Evolutionary conservation across 2,888 invertebrate genomes (phyloP), one percentile per base, ranked within the genome.

Genomic region (Junonia oenone): DNA sequence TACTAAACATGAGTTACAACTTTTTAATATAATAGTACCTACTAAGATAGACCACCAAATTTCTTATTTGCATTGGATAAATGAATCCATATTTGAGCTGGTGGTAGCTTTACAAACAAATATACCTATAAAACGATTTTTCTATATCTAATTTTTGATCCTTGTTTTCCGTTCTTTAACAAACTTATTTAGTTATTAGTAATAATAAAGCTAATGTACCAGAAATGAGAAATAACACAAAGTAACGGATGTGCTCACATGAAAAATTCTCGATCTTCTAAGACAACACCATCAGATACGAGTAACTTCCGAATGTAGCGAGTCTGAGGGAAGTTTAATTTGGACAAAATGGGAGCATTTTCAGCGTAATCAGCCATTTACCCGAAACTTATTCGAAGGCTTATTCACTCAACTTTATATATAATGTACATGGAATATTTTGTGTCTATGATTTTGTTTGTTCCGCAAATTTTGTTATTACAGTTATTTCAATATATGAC

Each of bases 301-400:
- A 35, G 35, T 13, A 6, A 35, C 6, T 13, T 14, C 35, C 6
- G n/a, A 6, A 13, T 35, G n/a, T 35, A 6, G 8, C 11, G n/a
- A 9, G 37, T 37, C 45, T 35, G 50, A 54, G 50, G 40, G 47
- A 55, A 51, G 47, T 47, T 51, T 47, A 51, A 47, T 55, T 49
- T 55, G 35, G 29, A 6, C 14, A 19, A 47, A 43, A 35, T 31
- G 47, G 51, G 47, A 48, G 45, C 37, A 51, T 33, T 53, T 45
- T 13, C 49, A 45, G 35, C 37, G 49, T 37, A 49, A 53, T 53
- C 49, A 31, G 45, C 26, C 45, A 33, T 46, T 19, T 45, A 38
- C 45, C 19, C 14, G 13, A 27, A 48, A 52, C 47, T 27, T 31
- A 49, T 43, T 53, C 35, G 43, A 45, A 45, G 47, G 17, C 11